Percentiles rank a stretch among this genome's conserved stretches.
These are phyloP conservation scores for Sphaerophoria rueppellii DNA, from an alignment of 2,888 invertebrate genomes.

Conservation along the genomic window DNA sequence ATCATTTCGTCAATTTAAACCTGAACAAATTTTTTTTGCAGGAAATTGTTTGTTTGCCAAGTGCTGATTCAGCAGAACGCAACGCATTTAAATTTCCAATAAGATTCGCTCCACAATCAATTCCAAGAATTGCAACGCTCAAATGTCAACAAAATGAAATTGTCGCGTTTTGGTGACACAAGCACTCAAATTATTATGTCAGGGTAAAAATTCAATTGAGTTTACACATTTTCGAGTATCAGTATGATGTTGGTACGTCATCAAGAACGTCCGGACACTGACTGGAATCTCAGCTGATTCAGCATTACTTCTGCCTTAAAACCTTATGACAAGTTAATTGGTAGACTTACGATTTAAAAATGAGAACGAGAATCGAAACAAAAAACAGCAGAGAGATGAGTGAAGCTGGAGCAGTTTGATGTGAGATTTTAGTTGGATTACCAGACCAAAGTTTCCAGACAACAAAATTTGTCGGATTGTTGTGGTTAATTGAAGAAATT, in stretches of 20 bases:
- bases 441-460: background rate
- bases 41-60: background rate
- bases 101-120: background rate
- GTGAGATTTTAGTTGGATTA: slow-evolving; percentile 27
- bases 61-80: slow-evolving; percentile 18
- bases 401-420: slow-evolving; percentile 17
- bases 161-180: slow-evolving; percentile 2
- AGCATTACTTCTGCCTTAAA: slow-evolving; percentile 20
- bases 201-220: slow-evolving; percentile 10
- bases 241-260: background rate
- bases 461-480: slow-evolving; percentile 47
- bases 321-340: slow-evolving; percentile 48
- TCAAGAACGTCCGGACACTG: background rate
- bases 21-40: background rate
- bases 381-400: slow-evolving; percentile 50
- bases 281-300: slow-evolving; percentile 49
- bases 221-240: slow-evolving; percentile 1
- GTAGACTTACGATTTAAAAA: background rate
- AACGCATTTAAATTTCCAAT: slow-evolving; percentile 28
- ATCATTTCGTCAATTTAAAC: background rate
- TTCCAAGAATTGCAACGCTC: slow-evolving; percentile 13
- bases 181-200: background rate
- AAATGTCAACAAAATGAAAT: slow-evolving; percentile 33
- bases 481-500: slow-evolving; percentile 60
- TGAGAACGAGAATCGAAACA: slow-evolving; percentile 51